Evolutionary conservation across 2,797 vertebrate genomes (phyloP), one percentile per base, ranked within the genome.

Genomic region (Micropoecilia bifurca): DNA sequence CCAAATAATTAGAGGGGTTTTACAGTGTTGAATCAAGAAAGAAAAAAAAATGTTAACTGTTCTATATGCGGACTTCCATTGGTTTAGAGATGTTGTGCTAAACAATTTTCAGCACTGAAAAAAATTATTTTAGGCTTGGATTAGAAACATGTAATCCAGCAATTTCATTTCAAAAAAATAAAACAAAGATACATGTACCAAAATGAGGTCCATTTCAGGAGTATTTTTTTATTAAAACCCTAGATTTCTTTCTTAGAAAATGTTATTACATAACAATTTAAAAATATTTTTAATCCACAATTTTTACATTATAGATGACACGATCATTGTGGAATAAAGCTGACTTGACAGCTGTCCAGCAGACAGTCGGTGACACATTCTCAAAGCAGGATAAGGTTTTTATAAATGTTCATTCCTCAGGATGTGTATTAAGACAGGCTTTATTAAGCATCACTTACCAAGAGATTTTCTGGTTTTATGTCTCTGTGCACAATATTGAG

Each of bases 401-500:
- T 53, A 53, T 25, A 25, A 53, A 25, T 25, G 22, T 8, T 53
- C 2, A 25, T 73, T 50, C 45, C 6, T 28, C 6, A 8, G 9
- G 57, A 43, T 0, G 0, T 1, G 39, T 3, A 57, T 71, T 33
- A 28, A 55, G 7, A 76, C 41, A 66, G 16, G 41, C 25, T 68
- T 28, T 75, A 6, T 41, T 47, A 6, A 74, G 33, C 48, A 47
- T 39, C 9, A 92, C 96, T 96, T 92, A 99, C 98, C 97, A 99
- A 91, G 77, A 99, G 95, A 89, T 99, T 99, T 90, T 99, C 98
- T 0, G 98, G 98, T 90, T 99, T 99, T 92, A 99, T 99, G 95
- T 99, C 98, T 45, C 98, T 96, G 91, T 99, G 98, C 74, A 99
- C 98, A 10, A 99, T 98, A 87, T 98, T 98, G 89, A 98, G 96